These are phyloP conservation scores for Andrena praecox DNA, from an alignment of 2,888 invertebrate species.

Conservation along the genomic window DNA sequence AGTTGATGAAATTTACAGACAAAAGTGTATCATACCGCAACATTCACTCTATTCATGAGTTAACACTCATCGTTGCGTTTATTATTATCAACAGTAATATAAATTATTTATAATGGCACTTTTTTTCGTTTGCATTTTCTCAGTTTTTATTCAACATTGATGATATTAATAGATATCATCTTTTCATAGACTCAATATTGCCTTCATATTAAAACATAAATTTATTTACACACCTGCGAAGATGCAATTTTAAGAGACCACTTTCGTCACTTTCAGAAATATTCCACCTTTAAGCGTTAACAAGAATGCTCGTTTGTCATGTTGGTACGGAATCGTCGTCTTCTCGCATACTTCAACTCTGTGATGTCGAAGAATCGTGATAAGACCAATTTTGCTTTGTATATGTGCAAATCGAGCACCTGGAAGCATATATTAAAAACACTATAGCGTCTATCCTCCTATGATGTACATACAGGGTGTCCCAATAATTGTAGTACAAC, in stretches of 20 bases:
- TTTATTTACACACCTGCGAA: not conserved
- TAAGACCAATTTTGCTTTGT: slow-evolving; percentile 10
- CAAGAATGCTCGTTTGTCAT: not conserved
- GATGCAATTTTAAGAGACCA: not conserved
- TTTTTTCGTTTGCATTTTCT: not conserved
- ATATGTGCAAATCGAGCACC: slow-evolving; percentile 19
- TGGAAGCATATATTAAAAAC: not conserved
- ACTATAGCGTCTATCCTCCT: not conserved
- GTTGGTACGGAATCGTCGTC: not conserved
- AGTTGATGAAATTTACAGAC: no score
- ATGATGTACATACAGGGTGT: no score
- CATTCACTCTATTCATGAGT: no score
- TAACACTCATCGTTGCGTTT: no score
- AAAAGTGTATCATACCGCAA: no score
- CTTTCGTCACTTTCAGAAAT: not conserved
- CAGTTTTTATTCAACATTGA: not conserved
- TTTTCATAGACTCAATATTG: not conserved
- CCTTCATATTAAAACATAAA: not conserved
- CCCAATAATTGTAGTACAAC: no score
- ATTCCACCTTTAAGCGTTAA: not conserved
- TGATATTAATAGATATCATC: not conserved
- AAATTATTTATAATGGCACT: not conserved
- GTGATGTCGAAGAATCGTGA: not conserved
- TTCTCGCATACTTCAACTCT: slow-evolving; percentile 29
- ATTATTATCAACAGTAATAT: not conserved